Evolutionary conservation across 2,113 vertebrate genomes (phyloP).

Genomic region (Cnemophilus loriae): DNA sequence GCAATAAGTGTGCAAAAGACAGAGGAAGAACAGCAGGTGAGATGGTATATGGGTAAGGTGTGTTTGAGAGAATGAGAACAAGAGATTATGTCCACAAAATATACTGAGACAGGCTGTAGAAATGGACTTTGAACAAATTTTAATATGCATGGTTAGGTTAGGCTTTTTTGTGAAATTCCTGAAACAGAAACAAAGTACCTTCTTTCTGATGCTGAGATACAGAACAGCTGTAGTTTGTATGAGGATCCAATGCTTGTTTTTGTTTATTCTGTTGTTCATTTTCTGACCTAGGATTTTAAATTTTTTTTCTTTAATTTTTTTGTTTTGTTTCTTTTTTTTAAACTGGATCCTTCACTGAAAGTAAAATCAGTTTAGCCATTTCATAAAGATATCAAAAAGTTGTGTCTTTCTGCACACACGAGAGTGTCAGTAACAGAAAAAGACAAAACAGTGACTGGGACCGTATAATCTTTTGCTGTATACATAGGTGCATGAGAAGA

Average conservation of each 20-base stretch:
- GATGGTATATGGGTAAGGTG: not conserved
- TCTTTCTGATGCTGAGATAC: not conserved
- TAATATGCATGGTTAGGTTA: not conserved
- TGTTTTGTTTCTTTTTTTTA: not conserved
- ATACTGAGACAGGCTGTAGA: not conserved
- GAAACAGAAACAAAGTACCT: not conserved
- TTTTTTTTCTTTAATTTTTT: not conserved
- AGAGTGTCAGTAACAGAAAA: not conserved
- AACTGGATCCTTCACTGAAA: not conserved
- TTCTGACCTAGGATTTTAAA: not conserved
- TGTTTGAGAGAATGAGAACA: not conserved
- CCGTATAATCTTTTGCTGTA: not conserved
- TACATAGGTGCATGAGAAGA: not conserved
- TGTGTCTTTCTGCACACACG: rapidly evolving
- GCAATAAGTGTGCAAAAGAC: not conserved
- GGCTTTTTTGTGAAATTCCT: not conserved
- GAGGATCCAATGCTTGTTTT: not conserved
- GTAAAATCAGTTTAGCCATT: not conserved
- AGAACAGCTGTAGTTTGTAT: not conserved
- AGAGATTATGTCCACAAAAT: not conserved
- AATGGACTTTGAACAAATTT: not conserved
- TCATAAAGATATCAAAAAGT: not conserved
- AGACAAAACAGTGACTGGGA: not conserved
- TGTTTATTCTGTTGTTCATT: not conserved
- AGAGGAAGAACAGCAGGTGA: not conserved